Evolutionary conservation across 2,113 vertebrate genomes (phyloP), one percentile per base, ranked within the genome.

Genomic region (Phaetusa simplex): DNA sequence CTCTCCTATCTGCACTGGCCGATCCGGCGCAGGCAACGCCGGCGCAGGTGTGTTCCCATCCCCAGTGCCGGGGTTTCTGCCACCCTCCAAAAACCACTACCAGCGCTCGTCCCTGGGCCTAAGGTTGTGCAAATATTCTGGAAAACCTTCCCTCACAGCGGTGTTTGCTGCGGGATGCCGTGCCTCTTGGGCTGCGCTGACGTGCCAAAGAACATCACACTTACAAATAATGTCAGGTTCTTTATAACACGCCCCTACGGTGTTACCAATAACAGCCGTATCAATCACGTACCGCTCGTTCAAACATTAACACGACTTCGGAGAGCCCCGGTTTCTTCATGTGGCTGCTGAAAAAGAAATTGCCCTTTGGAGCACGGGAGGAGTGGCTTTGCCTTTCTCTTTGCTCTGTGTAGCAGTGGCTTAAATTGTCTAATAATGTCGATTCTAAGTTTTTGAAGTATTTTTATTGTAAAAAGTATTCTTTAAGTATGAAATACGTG

Each of bases 21-120:
- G 42, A 36, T 21, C 24, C 17, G 1, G 4, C 8, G 0, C 1
- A 0, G 1, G 3, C 0, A 0, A 10, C 29, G 76, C 70, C 62
- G 6, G 3, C 11, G 0, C 9, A 3, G 43, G 8, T 1, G 1
- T 3, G 30, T 23, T 80, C 62, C 76, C 4, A 0, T 59, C 34
- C 49, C 50, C 0, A 0, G 13, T 20, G 67, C 13, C 0, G 0
- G 1, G 17, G 12, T 3, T 58, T 36, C 49, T 62, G 22, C 53
- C 23, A 6, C 24, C 67, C 79, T 42, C 36, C 42, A 12, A 67
- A n/a, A 32, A 8, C 14, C 11, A 42, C 72, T 34, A 5, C 0
- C 50, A 11, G 5, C 20, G 47, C 55, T 86, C 59, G 8, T 14
- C 45, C 7, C 0, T 2, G 47, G 70, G 43, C 82, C 67, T 1